Conservation (phyloP, 2,113 vertebrate species). For the Anoura caudifer region DNA sequence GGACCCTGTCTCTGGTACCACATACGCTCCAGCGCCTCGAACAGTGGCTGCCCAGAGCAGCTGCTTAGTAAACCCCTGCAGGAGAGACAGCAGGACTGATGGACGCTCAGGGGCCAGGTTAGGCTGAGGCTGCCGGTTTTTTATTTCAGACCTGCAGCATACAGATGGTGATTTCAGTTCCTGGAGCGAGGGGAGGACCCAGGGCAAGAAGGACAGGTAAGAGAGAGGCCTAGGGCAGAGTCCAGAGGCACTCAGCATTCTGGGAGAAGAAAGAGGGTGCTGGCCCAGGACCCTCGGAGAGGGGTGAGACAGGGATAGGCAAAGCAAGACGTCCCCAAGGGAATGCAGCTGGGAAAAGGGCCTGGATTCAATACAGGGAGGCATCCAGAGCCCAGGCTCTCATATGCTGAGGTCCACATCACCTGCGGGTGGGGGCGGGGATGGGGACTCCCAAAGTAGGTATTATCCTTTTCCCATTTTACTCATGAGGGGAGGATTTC, state of each 20-base stretch:
- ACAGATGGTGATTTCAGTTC: background rate
- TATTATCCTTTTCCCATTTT: background rate
- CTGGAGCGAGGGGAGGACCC: background rate
- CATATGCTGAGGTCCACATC: background rate
- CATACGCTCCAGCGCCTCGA: background rate
- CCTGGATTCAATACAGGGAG: background rate
- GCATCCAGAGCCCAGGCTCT: conserved; percentile 10
- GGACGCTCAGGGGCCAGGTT: background rate
- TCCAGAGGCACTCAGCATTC: background rate
- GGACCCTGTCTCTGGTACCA: background rate
- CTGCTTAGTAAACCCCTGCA: background rate
- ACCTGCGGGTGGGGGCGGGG: background rate
- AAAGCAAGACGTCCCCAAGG: conserved; percentile 9
- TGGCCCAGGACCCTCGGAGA: background rate
- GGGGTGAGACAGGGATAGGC: conserved; percentile 31
- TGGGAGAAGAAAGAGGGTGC: background rate
- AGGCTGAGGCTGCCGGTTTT: background rate
- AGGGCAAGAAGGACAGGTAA: background rate
- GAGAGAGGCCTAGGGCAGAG: background rate
- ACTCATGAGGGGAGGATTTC: too few relatives aligned
- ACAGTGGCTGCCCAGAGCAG: background rate
- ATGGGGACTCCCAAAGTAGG: background rate
- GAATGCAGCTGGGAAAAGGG: background rate
- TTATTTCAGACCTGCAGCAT: fast-evolving
- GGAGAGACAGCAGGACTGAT: background rate